A percentile compares a stretch with the other conserved stretches of the same genome.
Evolutionary conservation across 2,888 invertebrate species (phyloP).

Genomic region (Agapostemon virescens): DNA sequence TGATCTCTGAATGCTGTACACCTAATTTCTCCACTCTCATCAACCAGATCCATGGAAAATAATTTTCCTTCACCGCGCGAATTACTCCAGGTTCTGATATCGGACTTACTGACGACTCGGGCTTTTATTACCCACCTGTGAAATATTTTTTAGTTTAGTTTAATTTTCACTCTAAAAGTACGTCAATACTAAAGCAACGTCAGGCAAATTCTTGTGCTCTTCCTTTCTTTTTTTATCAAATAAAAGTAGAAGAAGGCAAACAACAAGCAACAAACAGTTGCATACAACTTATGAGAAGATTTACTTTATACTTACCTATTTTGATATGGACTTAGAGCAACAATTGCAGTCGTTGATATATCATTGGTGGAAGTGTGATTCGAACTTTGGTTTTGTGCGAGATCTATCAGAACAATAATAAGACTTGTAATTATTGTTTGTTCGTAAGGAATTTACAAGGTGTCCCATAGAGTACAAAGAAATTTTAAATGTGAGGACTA

Average conservation of each 20-base stretch:
- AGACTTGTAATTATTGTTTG: neutral
- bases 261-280: too few relatives aligned
- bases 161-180: neutral
- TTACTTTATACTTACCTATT: constrained; percentile 39
- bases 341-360: constrained; percentile 84
- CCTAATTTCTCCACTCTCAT: constrained; percentile 96
- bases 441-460: neutral
- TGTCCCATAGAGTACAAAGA: too few relatives aligned
- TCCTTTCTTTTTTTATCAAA: too few relatives aligned
- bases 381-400: neutral
- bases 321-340: constrained; percentile 91
- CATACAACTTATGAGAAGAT: neutral
- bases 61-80: constrained; percentile 95
- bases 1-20: constrained; percentile 94
- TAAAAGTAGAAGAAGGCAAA: too few relatives aligned
- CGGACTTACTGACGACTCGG: constrained; percentile 90
- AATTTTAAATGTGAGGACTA: too few relatives aligned
- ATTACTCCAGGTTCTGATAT: constrained; percentile 94
- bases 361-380: constrained; percentile 27
- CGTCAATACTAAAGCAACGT: too few relatives aligned
- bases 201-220: too few relatives aligned
- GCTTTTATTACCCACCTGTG: constrained; percentile 94
- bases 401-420: constrained; percentile 3
- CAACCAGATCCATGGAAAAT: constrained; percentile 95
- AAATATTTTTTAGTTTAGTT: neutral